Evolutionary conservation across 2,797 vertebrate species (phyloP).

Genomic region (Lophius americanus): DNA sequence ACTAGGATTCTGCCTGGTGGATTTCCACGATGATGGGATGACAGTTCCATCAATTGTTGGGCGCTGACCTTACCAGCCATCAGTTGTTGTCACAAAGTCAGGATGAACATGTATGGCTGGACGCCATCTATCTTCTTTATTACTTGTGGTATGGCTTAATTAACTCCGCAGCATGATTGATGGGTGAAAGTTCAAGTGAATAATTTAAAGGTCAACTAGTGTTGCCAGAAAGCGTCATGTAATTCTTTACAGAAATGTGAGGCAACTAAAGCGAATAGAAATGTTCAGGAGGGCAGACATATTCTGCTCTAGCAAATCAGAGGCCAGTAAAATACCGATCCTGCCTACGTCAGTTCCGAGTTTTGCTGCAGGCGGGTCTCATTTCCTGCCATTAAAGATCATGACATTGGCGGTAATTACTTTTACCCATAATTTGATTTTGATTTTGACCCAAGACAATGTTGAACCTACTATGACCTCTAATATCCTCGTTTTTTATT

Average conservation of each 20-base stretch:
- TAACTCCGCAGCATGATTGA: constrained; percentile 76
- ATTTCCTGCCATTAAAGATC: constrained; percentile 23
- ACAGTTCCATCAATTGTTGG: constrained; percentile 79
- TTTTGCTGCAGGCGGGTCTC: constrained; percentile 19
- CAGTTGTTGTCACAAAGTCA: constrained; percentile 67
- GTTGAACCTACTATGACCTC: too few species aligned
- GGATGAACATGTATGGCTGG: constrained; percentile 53
- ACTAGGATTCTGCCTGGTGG: constrained; percentile 60
- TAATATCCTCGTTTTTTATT: too few species aligned
- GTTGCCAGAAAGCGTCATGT: constrained; percentile 66
- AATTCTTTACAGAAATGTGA: constrained; percentile 48
- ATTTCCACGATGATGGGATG: constrained; percentile 65
- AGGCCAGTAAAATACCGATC: not conserved
- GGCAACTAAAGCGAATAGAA: constrained; percentile 8
- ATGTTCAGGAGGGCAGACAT: not conserved
- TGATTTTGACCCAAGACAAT: constrained; percentile 37
- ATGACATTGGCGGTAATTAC: constrained; percentile 52
- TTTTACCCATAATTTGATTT: constrained; percentile 41
- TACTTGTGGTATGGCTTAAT: constrained; percentile 79
- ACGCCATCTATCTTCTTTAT: constrained; percentile 83
- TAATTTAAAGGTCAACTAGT: constrained; percentile 81
- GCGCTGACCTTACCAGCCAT: constrained; percentile 79
- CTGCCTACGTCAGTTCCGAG: not conserved
- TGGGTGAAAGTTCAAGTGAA: constrained; percentile 71
- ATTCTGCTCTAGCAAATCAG: not conserved